Percentiles rank a stretch among this genome's conserved stretches.
These are phyloP conservation scores for Montipora foliosa DNA, from an alignment of 64 coral and sea anemone species.

Conservation along the genomic window DNA sequence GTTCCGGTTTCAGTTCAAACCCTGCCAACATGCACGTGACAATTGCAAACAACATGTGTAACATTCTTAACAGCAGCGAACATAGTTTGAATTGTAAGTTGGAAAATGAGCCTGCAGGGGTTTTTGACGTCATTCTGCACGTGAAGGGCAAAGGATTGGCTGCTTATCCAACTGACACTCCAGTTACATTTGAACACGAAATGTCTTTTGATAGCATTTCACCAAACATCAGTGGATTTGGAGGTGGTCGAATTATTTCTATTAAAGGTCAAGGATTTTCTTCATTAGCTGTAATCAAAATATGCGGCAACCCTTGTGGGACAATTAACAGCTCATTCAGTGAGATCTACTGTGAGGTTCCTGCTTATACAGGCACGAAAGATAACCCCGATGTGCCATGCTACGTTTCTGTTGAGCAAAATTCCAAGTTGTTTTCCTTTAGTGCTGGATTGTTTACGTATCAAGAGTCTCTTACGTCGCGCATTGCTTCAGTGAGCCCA, in stretches of 20 bases:
- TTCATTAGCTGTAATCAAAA: constrained; percentile 7
- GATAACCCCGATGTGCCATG: constrained; percentile 23
- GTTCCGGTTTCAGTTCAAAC: constrained; percentile 62
- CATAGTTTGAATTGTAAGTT: constrained; percentile 53
- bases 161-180: background rate
- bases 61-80: background rate
- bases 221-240: constrained; percentile 47
- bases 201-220: constrained; percentile 23
- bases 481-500: constrained; percentile 61
- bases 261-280: constrained; percentile 66
- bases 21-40: constrained; percentile 28
- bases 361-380: constrained; percentile 23
- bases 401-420: constrained; percentile 3
- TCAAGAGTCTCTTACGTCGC: constrained; percentile 64
- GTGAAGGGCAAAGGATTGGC: constrained; percentile 70
- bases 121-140: constrained; percentile 44
- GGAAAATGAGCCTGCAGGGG: constrained; percentile 19
- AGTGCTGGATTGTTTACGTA: constrained; percentile 51
- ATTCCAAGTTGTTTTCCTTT: background rate
- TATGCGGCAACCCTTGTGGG: constrained; percentile 62
- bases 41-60: constrained; percentile 56
- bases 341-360: constrained; percentile 67
- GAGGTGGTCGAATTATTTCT: constrained; percentile 57
- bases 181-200: constrained; percentile 33
- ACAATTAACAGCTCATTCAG: constrained; percentile 16